phyloP scores from a whole-genome alignment of 1,140 invertebrate genomes.

The Bombyx mandarina region DNA sequence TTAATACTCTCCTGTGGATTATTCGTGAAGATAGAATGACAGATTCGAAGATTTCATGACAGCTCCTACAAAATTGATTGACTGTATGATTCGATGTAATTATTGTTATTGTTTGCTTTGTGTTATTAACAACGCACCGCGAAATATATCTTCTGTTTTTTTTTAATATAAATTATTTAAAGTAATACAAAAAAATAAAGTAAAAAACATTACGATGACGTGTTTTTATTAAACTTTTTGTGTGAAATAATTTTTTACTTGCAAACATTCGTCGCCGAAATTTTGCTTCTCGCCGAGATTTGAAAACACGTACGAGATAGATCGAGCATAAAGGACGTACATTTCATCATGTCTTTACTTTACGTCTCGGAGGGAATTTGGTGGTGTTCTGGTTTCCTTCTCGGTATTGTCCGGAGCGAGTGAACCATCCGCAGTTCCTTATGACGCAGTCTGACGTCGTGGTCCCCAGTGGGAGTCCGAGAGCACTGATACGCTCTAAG shows the following conservation, averaged over 20 bases:
- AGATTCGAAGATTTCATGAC: constrained; percentile 2
- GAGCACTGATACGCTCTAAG: constrained; percentile 52
- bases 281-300: too few relatives aligned
- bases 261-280: too few relatives aligned
- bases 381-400: constrained; percentile 48
- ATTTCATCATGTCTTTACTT: constrained; percentile 18
- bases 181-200: neutral
- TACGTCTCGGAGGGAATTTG: constrained; percentile 42
- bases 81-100: constrained; percentile 21
- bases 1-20: constrained; percentile 81
- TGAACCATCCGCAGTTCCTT: constrained; percentile 39
- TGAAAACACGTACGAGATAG: too few relatives aligned
- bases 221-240: constrained; percentile 1
- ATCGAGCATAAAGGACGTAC: neutral
- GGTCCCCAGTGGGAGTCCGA: constrained; percentile 50
- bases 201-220: constrained; percentile 2
- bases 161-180: neutral
- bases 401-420: constrained; percentile 34
- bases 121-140: neutral
- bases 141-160: neutral
- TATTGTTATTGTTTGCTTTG: constrained; percentile 11
- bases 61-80: constrained; percentile 6
- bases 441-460: constrained; percentile 40
- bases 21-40: constrained; percentile 81
- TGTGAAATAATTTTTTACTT: neutral